Conservation (phyloP, 2,113 vertebrate species). For the Marmota flaviventris region DNA sequence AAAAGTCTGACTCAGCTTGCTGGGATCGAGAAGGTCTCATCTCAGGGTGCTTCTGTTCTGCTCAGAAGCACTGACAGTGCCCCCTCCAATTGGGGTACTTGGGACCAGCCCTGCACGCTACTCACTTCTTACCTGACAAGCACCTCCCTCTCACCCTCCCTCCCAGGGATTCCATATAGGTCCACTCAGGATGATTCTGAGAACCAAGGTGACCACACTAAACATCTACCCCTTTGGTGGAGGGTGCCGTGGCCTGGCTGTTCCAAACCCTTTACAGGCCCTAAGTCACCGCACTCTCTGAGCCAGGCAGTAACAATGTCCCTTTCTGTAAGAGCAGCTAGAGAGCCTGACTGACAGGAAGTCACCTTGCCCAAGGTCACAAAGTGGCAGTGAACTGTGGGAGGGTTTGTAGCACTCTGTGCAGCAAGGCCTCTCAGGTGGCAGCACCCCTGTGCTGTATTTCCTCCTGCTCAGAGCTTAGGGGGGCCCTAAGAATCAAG, state of each 20-base stretch:
- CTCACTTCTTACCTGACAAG: background rate
- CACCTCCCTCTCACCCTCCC: background rate
- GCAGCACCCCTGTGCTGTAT: too few species aligned
- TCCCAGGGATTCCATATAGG: background rate
- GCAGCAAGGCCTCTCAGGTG: background rate
- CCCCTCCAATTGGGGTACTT: background rate
- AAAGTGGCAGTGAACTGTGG: background rate
- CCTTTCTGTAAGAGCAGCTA: background rate
- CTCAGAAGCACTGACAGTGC: fast-evolving
- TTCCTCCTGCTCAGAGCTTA: background rate
- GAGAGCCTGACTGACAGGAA: background rate
- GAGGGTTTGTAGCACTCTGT: too few species aligned
- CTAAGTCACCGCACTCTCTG: background rate
- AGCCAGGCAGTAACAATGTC: background rate
- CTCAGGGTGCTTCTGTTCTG: too few species aligned
- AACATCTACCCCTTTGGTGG: fast-evolving
- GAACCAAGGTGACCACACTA: background rate
- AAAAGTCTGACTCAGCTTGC: background rate
- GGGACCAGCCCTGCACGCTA: background rate
- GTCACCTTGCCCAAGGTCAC: background rate
- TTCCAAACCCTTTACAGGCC: background rate
- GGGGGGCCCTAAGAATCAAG: background rate
- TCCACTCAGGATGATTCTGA: background rate
- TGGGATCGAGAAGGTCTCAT: background rate
- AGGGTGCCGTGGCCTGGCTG: fast-evolving